Evolutionary conservation across 2,888 invertebrate genomes (phyloP), one percentile per base, ranked within the genome.

Genomic region (Campoplex capitator): DNA sequence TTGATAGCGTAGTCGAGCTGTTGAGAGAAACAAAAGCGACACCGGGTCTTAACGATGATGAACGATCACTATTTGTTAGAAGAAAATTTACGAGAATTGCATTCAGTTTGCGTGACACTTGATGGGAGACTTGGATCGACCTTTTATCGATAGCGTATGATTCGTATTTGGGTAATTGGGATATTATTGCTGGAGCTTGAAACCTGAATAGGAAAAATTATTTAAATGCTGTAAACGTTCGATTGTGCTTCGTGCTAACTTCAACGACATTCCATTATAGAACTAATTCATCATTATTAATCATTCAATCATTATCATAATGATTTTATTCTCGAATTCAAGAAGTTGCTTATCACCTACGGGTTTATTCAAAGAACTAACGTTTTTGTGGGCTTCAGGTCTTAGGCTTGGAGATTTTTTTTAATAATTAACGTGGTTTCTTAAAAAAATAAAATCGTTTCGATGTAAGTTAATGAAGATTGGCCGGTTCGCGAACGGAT

Each of bases 11-110:
- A 48, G 2, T 67, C 62, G 38, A 81, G 48, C 83, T 86, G 83
- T 74, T 73, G 68, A 74, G 74, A 76, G 23, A 83, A 84, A 84
- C 58, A 86, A 81, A 77, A 75, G 32, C 62, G 35, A 84, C 42
- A 28, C 51, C 58, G 18, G 45, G 6, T 16, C 62, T 62, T 32
- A 28, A 18, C 51, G 51, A 51, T 51, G 32, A 32, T 28, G 7
- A 32, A 73, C 48, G 23, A 73, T 73, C 11, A 16, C 16, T 73
- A 1, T 32, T 68, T 48, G 23, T 48, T 6, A 16, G 9, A 6
- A 16, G 23, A 23, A 65, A 23, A 51, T 13, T 38, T 42, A 45
- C 13, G 13, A 45, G 51, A 8, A n/a, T 13, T 13, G n/a, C n/a
- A 65, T 65, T n/a, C 9, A 42, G 23, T 38, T 70, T 3, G 38